Percentiles rank a stretch among this genome's conserved stretches.
Conservation (phyloP, 1,140 invertebrate genomes). For the Bombus soroeensis region DNA sequence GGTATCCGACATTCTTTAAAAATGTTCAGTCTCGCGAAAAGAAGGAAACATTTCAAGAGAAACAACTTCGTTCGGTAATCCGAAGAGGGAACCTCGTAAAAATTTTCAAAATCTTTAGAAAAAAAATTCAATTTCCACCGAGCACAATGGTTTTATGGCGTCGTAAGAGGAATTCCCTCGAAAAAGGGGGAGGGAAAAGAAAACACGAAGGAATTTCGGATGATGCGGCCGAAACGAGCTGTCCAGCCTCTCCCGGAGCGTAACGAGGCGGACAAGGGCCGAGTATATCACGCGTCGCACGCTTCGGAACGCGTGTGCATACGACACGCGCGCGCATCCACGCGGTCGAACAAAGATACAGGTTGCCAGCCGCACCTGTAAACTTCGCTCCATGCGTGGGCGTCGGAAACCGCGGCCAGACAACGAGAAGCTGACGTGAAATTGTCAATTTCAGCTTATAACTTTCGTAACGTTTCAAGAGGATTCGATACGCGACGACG, state of each 20-base stretch:
- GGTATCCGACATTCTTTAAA: not conserved
- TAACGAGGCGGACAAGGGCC: conserved; percentile 57
- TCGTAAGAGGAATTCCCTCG: not conserved
- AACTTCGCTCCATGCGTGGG: conserved; percentile 74
- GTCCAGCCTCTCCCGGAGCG: conserved; percentile 51
- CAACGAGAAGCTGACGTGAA: conserved; percentile 65
- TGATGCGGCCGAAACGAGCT: conserved; percentile 27
- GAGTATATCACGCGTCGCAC: conserved; percentile 52
- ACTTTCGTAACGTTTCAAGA: conserved; percentile 47
- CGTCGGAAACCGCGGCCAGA: conserved; percentile 73
- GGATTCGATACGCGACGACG: conserved; percentile 37
- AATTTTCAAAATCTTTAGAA: too few relatives aligned
- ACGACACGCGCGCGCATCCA: conserved; percentile 49
- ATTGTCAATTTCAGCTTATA: conserved; percentile 66
- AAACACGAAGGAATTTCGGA: not conserved
- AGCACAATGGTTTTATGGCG: not conserved
- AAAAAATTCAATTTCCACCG: not conserved
- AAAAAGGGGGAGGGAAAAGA: not conserved
- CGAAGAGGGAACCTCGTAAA: not conserved
- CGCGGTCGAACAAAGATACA: conserved; percentile 70
- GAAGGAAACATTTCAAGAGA: not conserved
- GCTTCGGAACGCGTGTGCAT: conserved; percentile 51
- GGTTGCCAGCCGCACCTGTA: conserved; percentile 82
- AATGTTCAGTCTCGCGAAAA: not conserved
- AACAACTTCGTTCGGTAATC: not conserved